These are phyloP conservation scores for Apamea monoglypha DNA, from an alignment of 2,888 invertebrate species.

Conservation along the genomic window DNA sequence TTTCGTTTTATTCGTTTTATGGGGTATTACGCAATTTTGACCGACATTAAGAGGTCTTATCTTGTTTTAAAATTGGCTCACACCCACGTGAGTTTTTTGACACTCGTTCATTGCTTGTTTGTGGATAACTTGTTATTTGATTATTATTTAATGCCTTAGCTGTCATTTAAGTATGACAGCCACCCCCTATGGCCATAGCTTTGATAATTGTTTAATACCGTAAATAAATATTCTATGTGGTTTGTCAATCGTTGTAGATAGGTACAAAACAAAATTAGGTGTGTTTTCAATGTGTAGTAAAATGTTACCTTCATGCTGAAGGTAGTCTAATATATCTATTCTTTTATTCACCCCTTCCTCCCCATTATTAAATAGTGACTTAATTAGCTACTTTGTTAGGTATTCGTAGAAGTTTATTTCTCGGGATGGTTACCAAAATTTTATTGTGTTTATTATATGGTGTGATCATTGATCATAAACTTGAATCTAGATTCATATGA, in stretches of 20 bases:
- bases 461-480: constrained; percentile 21
- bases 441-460: background rate
- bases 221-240: background rate
- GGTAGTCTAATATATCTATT: background rate
- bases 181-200: background rate
- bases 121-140: constrained; percentile 26
- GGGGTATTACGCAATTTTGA: constrained; percentile 49
- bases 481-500: constrained; percentile 18
- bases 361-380: background rate
- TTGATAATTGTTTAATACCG: background rate
- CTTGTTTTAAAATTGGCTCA: constrained; percentile 41
- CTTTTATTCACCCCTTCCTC: background rate
- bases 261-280: too few species aligned
- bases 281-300: background rate
- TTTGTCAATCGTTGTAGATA: background rate
- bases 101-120: constrained; percentile 6
- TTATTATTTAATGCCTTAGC: constrained; percentile 17
- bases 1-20: constrained; percentile 57
- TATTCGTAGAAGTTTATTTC: too few species aligned
- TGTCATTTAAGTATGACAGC: background rate
- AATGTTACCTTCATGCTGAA: background rate
- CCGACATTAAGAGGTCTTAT: constrained; percentile 45
- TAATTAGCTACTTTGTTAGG: background rate
- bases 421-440: background rate
- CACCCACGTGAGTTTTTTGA: constrained; percentile 42